These are phyloP conservation scores for sheep (Ovis aries) DNA, from an alignment of 2,113 vertebrate genomes.

Conservation along the genomic window DNA sequence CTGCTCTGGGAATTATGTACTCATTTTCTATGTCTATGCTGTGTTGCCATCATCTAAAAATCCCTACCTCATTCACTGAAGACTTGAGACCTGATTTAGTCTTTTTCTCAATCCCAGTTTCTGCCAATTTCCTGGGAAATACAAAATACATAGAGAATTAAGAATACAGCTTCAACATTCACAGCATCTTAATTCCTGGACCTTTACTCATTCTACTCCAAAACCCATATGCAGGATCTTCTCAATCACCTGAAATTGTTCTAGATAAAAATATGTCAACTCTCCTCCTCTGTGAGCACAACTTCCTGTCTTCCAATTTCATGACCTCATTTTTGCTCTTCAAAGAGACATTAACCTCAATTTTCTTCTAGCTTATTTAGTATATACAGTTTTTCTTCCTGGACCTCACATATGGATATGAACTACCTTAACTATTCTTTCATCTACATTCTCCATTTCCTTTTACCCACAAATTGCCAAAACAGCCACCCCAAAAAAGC, in stretches of 20 bases:
- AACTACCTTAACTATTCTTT: background rate
- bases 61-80: conserved; percentile 61
- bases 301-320: background rate
- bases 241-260: background rate
- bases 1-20: background rate
- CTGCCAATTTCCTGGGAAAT: conserved; percentile 64
- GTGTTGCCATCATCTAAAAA: conserved; percentile 44
- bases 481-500: background rate
- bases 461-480: background rate
- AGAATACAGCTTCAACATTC: conserved; percentile 10
- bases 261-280: background rate
- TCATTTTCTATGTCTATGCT: conserved; percentile 23
- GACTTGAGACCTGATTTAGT: conserved; percentile 61
- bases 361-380: background rate
- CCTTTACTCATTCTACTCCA: background rate
- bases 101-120: conserved; percentile 59
- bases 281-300: background rate
- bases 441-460: background rate
- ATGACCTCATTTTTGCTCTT: conserved; percentile 15
- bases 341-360: background rate
- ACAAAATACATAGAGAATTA: conserved; percentile 61
- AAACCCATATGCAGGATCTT: background rate
- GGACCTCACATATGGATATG: background rate
- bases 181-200: conserved; percentile 35
- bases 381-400: background rate